These are phyloP conservation scores for Chrysina gloriosa DNA, from an alignment of 2,888 invertebrate genomes.

Conservation along the genomic window DNA sequence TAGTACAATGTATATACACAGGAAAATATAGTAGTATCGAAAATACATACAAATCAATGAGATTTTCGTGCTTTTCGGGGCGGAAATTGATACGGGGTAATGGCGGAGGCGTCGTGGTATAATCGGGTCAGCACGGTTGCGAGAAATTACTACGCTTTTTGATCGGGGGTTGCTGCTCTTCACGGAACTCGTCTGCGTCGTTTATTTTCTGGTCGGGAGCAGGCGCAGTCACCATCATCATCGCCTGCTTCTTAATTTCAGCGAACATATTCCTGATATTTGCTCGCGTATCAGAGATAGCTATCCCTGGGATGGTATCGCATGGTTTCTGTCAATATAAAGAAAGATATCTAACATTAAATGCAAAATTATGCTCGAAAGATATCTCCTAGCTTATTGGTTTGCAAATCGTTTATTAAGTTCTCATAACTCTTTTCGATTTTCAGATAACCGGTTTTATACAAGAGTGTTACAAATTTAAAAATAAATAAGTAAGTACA, in stretches of 20 bases:
- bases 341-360: neutral
- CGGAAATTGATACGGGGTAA: neutral
- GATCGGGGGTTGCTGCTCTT: constrained; percentile 12
- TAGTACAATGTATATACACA: no score
- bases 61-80: neutral
- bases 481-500: no score
- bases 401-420: no score
- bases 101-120: neutral
- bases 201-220: constrained; percentile 31
- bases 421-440: no score
- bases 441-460: no score
- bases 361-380: no score
- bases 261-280: constrained; percentile 44
- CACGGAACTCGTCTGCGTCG: constrained; percentile 28
- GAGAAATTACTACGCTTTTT: constrained; percentile 8
- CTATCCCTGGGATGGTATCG: constrained; percentile 1
- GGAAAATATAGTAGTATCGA: no score
- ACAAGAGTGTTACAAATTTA: no score
- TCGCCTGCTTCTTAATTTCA: constrained; percentile 44
- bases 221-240: constrained; percentile 40
- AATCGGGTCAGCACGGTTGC: neutral
- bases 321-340: neutral
- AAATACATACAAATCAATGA: constrained; percentile 4
- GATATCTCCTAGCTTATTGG: no score
- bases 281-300: constrained; percentile 33